These are phyloP conservation scores for Chaenodraco wilsoni DNA, from an alignment of 2,797 vertebrate species.

Conservation along the genomic window DNA sequence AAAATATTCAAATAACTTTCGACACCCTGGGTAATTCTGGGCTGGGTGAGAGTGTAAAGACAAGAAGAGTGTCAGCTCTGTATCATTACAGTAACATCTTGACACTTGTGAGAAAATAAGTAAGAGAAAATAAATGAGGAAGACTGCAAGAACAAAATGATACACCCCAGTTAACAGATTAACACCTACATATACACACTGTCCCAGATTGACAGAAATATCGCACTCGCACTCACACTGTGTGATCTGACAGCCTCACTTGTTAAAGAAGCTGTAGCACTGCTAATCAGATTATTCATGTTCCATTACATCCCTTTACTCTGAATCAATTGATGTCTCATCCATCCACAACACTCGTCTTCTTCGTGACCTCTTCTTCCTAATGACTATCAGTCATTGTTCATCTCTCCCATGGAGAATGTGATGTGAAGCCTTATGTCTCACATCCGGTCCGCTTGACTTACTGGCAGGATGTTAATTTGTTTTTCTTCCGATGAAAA, in stretches of 20 bases:
- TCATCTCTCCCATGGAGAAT: slow-evolving; percentile 11
- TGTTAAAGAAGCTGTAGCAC: background rate
- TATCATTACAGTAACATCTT: background rate
- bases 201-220: background rate
- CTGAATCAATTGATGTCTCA: slow-evolving; percentile 4
- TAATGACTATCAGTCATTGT: background rate
- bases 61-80: slow-evolving; percentile 1
- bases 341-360: background rate
- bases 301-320: slow-evolving; percentile 4
- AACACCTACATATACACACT: too few species aligned
- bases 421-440: slow-evolving; percentile 10
- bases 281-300: slow-evolving; percentile 20
- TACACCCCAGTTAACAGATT: background rate
- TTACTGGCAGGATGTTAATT: background rate
- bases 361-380: slow-evolving; percentile 24
- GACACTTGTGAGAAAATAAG: slow-evolving; percentile 8
- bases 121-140: background rate
- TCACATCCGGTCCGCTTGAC: slow-evolving; percentile 1
- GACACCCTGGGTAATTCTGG: background rate
- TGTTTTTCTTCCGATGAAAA: slow-evolving; percentile 14
- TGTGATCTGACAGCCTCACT: too few species aligned
- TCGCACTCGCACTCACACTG: background rate
- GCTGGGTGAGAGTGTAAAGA: slow-evolving; percentile 1
- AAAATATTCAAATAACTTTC: background rate
- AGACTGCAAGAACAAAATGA: background rate